A percentile compares a stretch with the other conserved stretches of the same genome.
Evolutionary conservation across 2,797 vertebrate genomes (phyloP).

Genomic region (Muscicapa comitata): DNA sequence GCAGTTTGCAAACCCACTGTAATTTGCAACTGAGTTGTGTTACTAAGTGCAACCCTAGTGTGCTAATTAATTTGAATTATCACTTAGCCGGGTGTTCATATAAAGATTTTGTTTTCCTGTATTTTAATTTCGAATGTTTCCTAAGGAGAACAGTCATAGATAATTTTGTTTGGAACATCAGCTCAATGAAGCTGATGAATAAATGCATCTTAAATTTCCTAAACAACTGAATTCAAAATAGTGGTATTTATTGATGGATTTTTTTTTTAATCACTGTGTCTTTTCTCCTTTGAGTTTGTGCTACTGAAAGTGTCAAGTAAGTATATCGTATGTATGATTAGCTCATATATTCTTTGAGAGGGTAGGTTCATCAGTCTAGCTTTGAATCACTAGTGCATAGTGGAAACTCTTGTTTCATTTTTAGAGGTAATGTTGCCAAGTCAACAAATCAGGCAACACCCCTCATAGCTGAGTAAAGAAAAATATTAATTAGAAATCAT

Average conservation of each 20-base stretch:
- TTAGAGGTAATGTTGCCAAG: not conserved
- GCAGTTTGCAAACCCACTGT: not conserved
- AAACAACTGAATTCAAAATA: constrained; percentile 6
- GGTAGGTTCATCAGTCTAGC: not conserved
- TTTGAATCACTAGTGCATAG: not conserved
- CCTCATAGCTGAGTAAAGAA: not conserved
- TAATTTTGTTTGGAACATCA: constrained; percentile 8
- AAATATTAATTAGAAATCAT: not conserved
- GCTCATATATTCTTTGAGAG: not conserved
- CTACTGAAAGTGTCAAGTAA: constrained; percentile 8
- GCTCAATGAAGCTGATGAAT: not conserved
- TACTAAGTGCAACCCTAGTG: not conserved
- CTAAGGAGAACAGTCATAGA: not conserved
- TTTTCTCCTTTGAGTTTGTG: not conserved
- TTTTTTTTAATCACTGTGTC: not conserved
- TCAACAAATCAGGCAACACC: not conserved
- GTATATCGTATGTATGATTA: not conserved
- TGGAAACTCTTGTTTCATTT: not conserved
- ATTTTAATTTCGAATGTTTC: constrained; percentile 19
- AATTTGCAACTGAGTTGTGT: constrained; percentile 3
- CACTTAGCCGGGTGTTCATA: not conserved
- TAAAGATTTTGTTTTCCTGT: not conserved
- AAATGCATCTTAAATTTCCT: constrained; percentile 9
- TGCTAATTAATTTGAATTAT: constrained; percentile 41
- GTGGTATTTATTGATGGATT: not conserved